Conservation (phyloP, 2,113 vertebrate species). For the Madoqua kirkii region DNA sequence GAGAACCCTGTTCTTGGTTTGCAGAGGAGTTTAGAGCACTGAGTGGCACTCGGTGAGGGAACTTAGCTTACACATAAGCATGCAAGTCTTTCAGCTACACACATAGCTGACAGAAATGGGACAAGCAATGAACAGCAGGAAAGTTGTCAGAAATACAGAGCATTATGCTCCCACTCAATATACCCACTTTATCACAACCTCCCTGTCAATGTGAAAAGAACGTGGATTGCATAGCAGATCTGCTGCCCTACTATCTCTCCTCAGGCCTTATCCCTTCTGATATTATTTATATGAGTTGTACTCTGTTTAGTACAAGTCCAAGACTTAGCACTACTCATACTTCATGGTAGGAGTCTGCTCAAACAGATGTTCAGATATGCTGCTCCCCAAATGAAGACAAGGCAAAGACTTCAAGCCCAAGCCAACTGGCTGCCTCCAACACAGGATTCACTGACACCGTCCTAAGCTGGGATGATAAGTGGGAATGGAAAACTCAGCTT, state of each 20-base stretch:
- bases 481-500: background rate
- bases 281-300: background rate
- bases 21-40: background rate
- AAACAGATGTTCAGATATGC: background rate
- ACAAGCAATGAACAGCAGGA: background rate
- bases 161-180: background rate
- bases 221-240: background rate
- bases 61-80: background rate
- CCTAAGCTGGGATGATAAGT: background rate
- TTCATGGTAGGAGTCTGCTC: background rate
- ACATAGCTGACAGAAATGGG: background rate
- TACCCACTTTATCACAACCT: background rate
- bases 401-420: background rate
- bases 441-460: background rate
- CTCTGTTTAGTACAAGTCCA: background rate
- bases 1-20: background rate
- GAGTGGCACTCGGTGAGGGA: background rate
- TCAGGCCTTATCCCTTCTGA: background rate
- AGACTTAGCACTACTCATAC: background rate
- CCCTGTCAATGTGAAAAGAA: background rate
- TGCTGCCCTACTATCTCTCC: background rate
- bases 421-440: background rate
- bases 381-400: background rate
- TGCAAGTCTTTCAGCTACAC: background rate
- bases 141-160: background rate